A percentile compares a stretch with the other conserved stretches of the same genome.
These are phyloP conservation scores for Microplitis demolitor DNA, from an alignment of 1,140 invertebrate genomes.

Conservation along the genomic window DNA sequence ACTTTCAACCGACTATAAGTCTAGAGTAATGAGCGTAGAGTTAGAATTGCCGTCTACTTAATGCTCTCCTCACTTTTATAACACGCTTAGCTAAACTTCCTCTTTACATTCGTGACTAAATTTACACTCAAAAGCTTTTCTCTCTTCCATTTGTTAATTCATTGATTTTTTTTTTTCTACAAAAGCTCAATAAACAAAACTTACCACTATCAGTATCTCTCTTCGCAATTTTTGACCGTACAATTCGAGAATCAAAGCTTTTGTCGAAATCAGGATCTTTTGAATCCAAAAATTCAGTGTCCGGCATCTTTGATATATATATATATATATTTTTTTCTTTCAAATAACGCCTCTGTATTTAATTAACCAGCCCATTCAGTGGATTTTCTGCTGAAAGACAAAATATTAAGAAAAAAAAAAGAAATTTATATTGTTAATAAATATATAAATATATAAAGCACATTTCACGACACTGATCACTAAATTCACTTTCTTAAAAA, in stretches of 20 bases:
- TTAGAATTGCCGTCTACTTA: too few relatives aligned
- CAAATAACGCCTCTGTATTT: constrained; percentile 31
- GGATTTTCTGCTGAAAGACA: constrained; percentile 5
- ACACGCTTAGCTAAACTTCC: too few relatives aligned
- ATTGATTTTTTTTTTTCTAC: neutral
- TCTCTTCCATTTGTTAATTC: too few relatives aligned
- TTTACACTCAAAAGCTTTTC: too few relatives aligned
- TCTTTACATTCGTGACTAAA: too few relatives aligned
- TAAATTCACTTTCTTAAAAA: neutral
- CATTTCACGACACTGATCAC: too few relatives aligned
- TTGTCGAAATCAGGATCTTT: constrained; percentile 33
- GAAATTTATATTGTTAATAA: neutral
- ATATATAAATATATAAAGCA: neutral
- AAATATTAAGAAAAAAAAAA: neutral
- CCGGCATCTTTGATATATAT: neutral
- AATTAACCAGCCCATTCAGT: constrained; percentile 33
- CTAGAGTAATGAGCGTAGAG: too few relatives aligned
- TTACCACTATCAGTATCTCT: constrained; percentile 37
- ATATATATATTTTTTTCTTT: constrained; percentile 9
- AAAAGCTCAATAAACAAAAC: neutral
- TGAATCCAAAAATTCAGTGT: constrained; percentile 30
- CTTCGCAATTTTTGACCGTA: constrained; percentile 20
- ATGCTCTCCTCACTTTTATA: too few relatives aligned
- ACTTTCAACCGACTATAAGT: too few relatives aligned
- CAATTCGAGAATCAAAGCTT: constrained; percentile 33